A percentile compares a stretch with the other conserved stretches of the same genome.
phyloP scores from a whole-genome alignment of 2,888 invertebrate species.

The Andrena praecox region DNA sequence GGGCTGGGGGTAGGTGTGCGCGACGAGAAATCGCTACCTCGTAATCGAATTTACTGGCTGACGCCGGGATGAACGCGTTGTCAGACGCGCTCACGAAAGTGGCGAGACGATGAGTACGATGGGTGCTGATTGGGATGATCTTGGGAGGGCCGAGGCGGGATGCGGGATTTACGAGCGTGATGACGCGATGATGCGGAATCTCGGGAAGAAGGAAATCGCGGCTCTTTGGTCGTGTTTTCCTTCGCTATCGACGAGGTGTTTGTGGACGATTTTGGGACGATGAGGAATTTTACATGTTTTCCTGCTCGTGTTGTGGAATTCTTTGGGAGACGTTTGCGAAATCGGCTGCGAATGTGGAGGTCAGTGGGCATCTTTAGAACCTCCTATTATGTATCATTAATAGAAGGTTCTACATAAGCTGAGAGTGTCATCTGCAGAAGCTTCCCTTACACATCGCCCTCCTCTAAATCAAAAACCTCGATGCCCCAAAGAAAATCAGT shows the following conservation, averaged over 20 bases:
- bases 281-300: not conserved
- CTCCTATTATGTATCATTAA: too few species aligned
- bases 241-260: constrained; percentile 13
- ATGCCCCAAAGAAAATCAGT: too few species aligned
- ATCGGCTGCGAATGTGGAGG: too few species aligned
- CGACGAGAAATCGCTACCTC: constrained; percentile 17
- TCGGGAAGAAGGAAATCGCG: constrained; percentile 8
- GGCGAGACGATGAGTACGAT: not conserved
- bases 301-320: not conserved
- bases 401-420: too few species aligned
- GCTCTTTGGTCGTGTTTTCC: constrained; percentile 14
- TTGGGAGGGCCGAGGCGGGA: not conserved
- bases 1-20: not conserved
- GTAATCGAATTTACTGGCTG: constrained; percentile 38
- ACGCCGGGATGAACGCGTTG: not conserved
- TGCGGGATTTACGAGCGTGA: constrained; percentile 6
- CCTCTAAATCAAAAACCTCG: too few species aligned
- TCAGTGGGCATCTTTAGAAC: too few species aligned
- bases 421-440: too few species aligned
- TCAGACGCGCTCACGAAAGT: not conserved
- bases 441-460: too few species aligned
- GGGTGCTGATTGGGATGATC: not conserved
- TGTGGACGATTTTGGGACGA: not conserved
- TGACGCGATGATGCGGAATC: constrained; percentile 1
- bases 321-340: not conserved